These are phyloP conservation scores for Tonatia bakeri DNA, from an alignment of 2,113 vertebrate species.

Conservation along the genomic window DNA sequence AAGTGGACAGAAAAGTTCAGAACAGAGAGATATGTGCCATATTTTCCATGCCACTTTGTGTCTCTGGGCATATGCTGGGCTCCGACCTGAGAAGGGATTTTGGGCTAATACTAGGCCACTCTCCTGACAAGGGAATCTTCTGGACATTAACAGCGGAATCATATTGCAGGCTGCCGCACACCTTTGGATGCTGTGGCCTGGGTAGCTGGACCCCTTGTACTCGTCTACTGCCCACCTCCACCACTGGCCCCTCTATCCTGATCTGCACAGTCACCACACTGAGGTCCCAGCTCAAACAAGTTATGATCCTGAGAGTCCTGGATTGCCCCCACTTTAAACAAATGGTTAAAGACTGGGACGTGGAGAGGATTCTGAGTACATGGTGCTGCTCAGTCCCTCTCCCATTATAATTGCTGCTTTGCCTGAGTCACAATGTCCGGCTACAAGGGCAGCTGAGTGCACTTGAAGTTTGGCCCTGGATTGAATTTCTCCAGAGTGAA, in stretches of 20 bases:
- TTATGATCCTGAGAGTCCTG: neutral
- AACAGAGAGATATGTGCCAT: neutral
- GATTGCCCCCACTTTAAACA: neutral
- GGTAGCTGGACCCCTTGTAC: too few species aligned
- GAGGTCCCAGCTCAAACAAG: neutral
- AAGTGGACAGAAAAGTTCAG: neutral
- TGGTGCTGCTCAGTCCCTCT: neutral
- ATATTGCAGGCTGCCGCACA: neutral
- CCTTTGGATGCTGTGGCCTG: neutral
- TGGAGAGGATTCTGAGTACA: neutral
- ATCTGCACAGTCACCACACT: too few species aligned
- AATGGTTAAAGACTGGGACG: neutral
- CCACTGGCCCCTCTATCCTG: neutral
- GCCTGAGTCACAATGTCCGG: neutral
- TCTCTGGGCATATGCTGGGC: neutral
- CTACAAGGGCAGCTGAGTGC: neutral
- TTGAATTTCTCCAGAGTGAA: neutral
- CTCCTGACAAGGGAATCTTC: neutral
- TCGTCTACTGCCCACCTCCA: neutral
- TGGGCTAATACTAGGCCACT: neutral
- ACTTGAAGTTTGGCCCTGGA: neutral
- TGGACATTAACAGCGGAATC: neutral
- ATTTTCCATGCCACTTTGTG: neutral
- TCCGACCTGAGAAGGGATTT: neutral
- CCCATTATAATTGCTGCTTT: neutral